Conservation (phyloP, 2,113 vertebrate genomes). For the Lipotes vexillifer region DNA sequence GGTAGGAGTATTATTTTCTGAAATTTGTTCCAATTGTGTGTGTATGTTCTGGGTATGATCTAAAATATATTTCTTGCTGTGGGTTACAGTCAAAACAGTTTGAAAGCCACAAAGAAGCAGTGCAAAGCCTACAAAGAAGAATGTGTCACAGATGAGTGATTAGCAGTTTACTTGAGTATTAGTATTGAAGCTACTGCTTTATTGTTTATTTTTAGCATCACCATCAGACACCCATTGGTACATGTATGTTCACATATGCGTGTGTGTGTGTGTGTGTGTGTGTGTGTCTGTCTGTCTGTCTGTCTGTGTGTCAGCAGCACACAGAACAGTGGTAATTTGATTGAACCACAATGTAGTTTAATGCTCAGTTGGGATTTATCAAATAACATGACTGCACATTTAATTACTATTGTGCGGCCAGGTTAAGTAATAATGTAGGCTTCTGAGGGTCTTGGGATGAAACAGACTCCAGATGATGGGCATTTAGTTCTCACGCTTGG, state of each 20-base stretch:
- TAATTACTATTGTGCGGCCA: constrained; percentile 26
- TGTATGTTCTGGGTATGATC: background rate
- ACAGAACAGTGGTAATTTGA: constrained; percentile 14
- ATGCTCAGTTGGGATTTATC: constrained; percentile 52
- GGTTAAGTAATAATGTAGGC: constrained; percentile 5
- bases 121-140: background rate
- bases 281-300: background rate
- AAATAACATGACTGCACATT: constrained; percentile 48
- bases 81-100: background rate
- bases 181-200: background rate
- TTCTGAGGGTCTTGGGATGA: constrained; percentile 16
- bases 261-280: background rate
- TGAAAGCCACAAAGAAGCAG: background rate
- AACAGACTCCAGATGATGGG: background rate
- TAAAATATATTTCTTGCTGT: background rate
- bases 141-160: background rate
- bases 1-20: background rate
- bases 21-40: background rate
- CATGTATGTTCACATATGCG: background rate
- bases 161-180: background rate
- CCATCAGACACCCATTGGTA: background rate
- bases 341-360: constrained; percentile 35
- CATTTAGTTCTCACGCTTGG: background rate
- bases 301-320: background rate
- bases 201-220: background rate